A percentile compares a stretch with the other conserved stretches of the same genome.
These are phyloP conservation scores for Sinocyclocheilus maitianheensis DNA, from an alignment of 2,113 vertebrate genomes.

Conservation along the genomic window DNA sequence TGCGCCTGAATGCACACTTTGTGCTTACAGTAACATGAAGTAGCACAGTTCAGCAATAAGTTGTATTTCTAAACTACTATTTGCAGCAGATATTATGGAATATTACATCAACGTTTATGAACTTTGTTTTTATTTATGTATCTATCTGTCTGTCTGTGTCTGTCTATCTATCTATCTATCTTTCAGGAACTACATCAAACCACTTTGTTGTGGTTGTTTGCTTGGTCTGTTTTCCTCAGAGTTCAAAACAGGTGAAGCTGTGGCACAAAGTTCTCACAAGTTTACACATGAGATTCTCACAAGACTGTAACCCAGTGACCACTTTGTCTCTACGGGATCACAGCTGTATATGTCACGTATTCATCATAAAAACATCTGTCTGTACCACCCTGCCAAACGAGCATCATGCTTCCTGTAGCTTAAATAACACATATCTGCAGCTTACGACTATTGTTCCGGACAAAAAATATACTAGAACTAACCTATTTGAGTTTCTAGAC, in stretches of 20 bases:
- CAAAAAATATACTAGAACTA: neutral
- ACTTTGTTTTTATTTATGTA: no score
- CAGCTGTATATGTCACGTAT: neutral
- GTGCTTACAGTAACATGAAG: neutral
- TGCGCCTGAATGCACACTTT: neutral
- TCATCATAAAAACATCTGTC: neutral
- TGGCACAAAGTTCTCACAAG: slow-evolving; percentile 2
- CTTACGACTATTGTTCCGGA: neutral
- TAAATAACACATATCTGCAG: neutral
- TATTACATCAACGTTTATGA: neutral
- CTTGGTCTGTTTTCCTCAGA: neutral
- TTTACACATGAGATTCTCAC: neutral
- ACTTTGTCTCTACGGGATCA: neutral
- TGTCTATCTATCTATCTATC: neutral
- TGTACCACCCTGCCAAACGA: neutral
- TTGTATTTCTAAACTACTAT: neutral
- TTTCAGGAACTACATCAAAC: neutral
- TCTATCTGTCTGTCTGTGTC: neutral
- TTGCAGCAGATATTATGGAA: neutral
- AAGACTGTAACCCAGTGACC: neutral
- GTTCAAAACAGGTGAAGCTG: neutral
- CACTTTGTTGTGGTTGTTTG: neutral
- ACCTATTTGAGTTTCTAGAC: neutral
- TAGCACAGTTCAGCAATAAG: neutral
- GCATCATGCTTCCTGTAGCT: neutral